Evolutionary conservation across 2,113 vertebrate genomes (phyloP), one percentile per base, ranked within the genome.

Genomic region (Natator depressus): DNA sequence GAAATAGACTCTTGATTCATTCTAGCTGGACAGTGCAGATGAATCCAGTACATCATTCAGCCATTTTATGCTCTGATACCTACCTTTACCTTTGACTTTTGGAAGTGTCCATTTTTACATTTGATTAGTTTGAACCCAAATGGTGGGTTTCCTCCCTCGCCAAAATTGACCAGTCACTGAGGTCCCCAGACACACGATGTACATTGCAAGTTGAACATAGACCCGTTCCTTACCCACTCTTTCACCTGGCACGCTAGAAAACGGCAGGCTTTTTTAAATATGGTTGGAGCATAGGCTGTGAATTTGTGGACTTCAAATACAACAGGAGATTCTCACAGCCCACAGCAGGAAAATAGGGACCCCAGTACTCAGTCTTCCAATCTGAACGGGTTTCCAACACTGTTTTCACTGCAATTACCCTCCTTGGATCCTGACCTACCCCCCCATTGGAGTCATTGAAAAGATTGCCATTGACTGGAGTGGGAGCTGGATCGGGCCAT

Each of bases 61-160:
- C 22, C 27, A 91, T 22, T 46, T 87, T 91, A 16, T 5, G 31
- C 0, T 0, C 31, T 14, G 5, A 27, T 0, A 1, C 7, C 24
- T 1, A 0, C n/a, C 13, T 81, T 55, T 72, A 38, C n/a, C 22
- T n/a, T 72, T 42, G 0, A 0, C 16, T 76, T 87, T 76, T 6
- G 10, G 24, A 42, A 86, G 2, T 5, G 4, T 2, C 0, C 2
- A 2, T 75, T 89, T 85, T 85, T 9, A 87, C 20, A 38, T 72
- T 59, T 38, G 9, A 59, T 47, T 24, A 5, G 24, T 91, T 59
- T 62, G 35, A 79, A 12, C 25, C 24, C 5, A 49, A 1, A 82
- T 82, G 20, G 49, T 59, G 55, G 78, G 19, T 75, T 85, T 54
- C 69, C 65, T 75, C 14, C 85, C 83, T 83, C 72, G 22, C 51